Conservation (phyloP, 2,113 vertebrate genomes). For the Numida meleagris region DNA sequence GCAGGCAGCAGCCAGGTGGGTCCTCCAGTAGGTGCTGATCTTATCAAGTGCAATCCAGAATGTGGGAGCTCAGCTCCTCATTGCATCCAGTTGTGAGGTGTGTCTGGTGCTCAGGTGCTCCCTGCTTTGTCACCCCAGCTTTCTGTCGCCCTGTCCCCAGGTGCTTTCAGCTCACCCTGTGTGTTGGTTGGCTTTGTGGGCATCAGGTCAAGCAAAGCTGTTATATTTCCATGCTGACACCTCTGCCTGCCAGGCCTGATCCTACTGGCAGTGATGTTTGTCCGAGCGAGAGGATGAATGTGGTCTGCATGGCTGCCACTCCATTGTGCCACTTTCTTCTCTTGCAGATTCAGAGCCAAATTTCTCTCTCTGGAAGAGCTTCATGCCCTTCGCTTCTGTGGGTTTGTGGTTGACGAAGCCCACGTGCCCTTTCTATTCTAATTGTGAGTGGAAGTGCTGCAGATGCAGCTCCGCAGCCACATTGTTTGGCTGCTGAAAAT, state of each 20-base stretch:
- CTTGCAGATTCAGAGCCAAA: not conserved
- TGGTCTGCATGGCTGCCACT: not conserved
- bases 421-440: not conserved
- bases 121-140: not conserved
- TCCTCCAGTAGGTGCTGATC: constrained; percentile 52
- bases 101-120: constrained; percentile 52
- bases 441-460: not conserved
- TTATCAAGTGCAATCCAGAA: constrained; percentile 59
- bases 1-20: constrained; percentile 34
- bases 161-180: not conserved
- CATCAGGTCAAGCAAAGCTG: not conserved
- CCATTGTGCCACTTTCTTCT: not conserved
- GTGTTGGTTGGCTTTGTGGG: not conserved
- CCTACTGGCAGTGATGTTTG: not conserved
- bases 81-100: not conserved
- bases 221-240: not conserved
- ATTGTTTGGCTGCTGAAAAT: constrained; percentile 17
- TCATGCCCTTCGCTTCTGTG: not conserved
- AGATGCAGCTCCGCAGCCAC: not conserved
- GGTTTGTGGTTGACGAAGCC: not conserved
- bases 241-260: not conserved
- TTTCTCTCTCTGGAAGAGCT: not conserved
- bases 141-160: not conserved
- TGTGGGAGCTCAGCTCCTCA: constrained; percentile 45
- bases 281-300: not conserved